Conservation (phyloP, 1,140 invertebrate genomes). For the Periplaneta americana region DNA sequence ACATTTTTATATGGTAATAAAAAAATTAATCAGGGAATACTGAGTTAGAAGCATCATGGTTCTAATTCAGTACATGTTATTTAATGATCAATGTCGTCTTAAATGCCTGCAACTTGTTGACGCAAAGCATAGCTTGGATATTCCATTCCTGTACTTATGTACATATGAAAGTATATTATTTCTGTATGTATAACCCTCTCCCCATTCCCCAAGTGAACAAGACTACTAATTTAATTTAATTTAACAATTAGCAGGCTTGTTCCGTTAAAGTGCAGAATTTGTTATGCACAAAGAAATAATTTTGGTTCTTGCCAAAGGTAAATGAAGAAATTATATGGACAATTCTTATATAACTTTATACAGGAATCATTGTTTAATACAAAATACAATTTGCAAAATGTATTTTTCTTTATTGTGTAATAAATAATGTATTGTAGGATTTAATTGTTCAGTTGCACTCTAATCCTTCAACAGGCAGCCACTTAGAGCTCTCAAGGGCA, state of each 20-base stretch:
- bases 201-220: background rate
- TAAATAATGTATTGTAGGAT: background rate
- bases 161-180: background rate
- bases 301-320: background rate
- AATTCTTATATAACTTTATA: background rate
- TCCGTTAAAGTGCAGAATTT: background rate
- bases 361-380: background rate
- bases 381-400: slow-evolving; percentile 1
- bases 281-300: background rate
- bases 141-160: background rate
- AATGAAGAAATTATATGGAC: background rate
- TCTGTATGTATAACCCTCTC: background rate
- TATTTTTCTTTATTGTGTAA: slow-evolving; percentile 2
- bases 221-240: background rate
- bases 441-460: background rate
- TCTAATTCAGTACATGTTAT: background rate
- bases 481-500: slow-evolving; percentile 72
- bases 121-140: too few relatives aligned
- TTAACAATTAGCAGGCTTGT: background rate
- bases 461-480: slow-evolving; percentile 47
- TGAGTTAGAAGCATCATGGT: background rate
- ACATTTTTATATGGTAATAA: background rate
- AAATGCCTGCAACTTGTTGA: background rate
- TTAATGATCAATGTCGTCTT: background rate
- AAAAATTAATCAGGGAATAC: background rate